phyloP scores from a whole-genome alignment of 2,797 vertebrate species.

The Pterois miles region DNA sequence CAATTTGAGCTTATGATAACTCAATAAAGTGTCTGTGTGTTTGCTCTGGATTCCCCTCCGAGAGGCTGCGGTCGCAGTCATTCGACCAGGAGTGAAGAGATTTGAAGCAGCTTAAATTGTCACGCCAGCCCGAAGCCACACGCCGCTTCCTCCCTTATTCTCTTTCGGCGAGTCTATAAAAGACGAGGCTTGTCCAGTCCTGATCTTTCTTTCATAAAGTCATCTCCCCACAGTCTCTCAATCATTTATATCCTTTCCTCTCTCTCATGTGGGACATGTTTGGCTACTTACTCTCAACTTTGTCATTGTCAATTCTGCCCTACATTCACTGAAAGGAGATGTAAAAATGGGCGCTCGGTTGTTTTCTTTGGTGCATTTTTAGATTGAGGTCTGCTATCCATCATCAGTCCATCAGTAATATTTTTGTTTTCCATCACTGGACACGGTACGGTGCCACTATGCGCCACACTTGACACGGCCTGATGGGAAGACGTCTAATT shows the following conservation, averaged over 20 bases:
- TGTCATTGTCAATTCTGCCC: constrained; percentile 56
- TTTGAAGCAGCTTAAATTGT: constrained; percentile 66
- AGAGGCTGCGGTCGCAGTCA: constrained; percentile 26
- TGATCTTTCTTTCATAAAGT: constrained; percentile 60
- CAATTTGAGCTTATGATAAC: constrained; percentile 29
- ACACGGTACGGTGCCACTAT: constrained; percentile 16
- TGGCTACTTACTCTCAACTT: constrained; percentile 39
- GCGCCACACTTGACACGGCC: constrained; percentile 33
- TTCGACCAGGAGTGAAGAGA: constrained; percentile 42
- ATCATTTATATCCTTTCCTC: constrained; percentile 52
- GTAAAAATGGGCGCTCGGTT: constrained; percentile 16
- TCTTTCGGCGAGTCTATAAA: constrained; percentile 47
- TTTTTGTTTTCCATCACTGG: constrained; percentile 55
- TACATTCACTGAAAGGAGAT: constrained; percentile 30
- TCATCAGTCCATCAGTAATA: constrained; percentile 32
- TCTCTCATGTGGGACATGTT: constrained; percentile 43
- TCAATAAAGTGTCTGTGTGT: constrained; percentile 40
- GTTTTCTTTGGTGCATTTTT: constrained; percentile 46
- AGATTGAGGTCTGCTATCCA: constrained; percentile 41
- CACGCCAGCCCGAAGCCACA: constrained; percentile 44
- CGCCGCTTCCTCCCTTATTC: constrained; percentile 43
- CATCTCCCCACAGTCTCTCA: constrained; percentile 38
- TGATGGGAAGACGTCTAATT: constrained; percentile 44
- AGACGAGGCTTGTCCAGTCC: constrained; percentile 44
- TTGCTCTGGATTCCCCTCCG: constrained; percentile 35